Evolutionary conservation across 37 sponge, comb jelly and placozoan genomes (phyloP).

Genomic region (Petrosia ficiformis): DNA sequence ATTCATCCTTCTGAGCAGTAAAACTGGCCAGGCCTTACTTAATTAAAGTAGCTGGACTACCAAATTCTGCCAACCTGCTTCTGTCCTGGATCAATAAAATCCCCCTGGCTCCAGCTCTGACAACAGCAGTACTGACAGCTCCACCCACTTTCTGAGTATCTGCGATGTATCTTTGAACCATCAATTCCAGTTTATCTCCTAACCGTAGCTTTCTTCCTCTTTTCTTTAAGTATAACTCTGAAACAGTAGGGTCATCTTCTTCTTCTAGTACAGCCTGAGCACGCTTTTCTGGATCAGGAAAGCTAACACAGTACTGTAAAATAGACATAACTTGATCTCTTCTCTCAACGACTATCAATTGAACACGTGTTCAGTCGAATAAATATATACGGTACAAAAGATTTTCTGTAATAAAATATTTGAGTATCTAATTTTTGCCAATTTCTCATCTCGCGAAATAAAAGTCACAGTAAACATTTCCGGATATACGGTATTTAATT

Average conservation of each 20-base stretch:
- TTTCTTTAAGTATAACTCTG: constrained; percentile 6
- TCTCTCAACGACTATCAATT: too few relatives aligned
- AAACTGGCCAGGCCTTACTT: constrained; percentile 36
- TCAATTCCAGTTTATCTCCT: constrained; percentile 41
- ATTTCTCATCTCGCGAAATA: too few relatives aligned
- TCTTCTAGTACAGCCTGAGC: neutral
- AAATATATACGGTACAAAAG: too few relatives aligned
- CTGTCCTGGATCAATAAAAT: constrained; percentile 36
- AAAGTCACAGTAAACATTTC: too few relatives aligned
- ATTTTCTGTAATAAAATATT: too few relatives aligned
- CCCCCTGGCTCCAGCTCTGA: constrained; percentile 43
- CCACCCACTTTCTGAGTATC: constrained; percentile 36
- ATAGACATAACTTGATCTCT: too few relatives aligned
- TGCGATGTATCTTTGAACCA: constrained; percentile 27
- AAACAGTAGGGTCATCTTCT: neutral
- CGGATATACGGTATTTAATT: too few relatives aligned
- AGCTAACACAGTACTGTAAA: constrained; percentile 1
- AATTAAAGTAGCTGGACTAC: constrained; percentile 37
- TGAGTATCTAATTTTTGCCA: too few relatives aligned
- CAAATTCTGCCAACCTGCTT: constrained; percentile 28
- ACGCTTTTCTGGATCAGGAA: neutral
- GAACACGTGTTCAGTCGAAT: too few relatives aligned
- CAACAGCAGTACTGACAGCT: constrained; percentile 40
- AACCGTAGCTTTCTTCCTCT: constrained; percentile 38
- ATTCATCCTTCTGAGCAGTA: constrained; percentile 38